phyloP scores from a whole-genome alignment of 2,113 vertebrate genomes.

The Syngnathus scovelli region DNA sequence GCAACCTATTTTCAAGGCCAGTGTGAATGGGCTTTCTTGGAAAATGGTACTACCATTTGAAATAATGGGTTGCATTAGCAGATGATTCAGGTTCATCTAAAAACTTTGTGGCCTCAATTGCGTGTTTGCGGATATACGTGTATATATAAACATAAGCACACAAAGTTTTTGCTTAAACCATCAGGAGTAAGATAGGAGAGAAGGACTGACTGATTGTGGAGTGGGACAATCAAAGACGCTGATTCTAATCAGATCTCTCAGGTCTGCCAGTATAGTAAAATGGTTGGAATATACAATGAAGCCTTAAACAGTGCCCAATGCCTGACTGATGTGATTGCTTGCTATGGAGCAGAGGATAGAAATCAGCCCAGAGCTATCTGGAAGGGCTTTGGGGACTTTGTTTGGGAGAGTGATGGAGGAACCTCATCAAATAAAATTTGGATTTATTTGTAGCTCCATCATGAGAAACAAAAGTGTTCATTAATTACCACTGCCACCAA shows the following conservation, averaged over 20 bases:
- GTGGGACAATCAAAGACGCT: constrained; percentile 69
- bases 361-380: constrained; percentile 42
- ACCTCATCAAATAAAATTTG: constrained; percentile 57
- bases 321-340: constrained; percentile 56
- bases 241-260: constrained; percentile 65
- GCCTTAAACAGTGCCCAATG: constrained; percentile 42
- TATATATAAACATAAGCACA: constrained; percentile 2
- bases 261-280: constrained; percentile 49
- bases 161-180: not conserved
- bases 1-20: constrained; percentile 45
- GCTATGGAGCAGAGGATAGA: constrained; percentile 36
- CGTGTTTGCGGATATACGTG: not conserved
- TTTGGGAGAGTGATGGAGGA: constrained; percentile 30
- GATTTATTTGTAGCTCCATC: constrained; percentile 50
- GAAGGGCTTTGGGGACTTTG: constrained; percentile 5
- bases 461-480: constrained; percentile 38
- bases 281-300: constrained; percentile 54
- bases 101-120: constrained; percentile 14
- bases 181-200: constrained; percentile 25
- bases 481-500: constrained; percentile 13
- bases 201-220: constrained; percentile 62
- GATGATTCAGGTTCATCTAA: constrained; percentile 29
- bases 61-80: constrained; percentile 38
- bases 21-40: constrained; percentile 38
- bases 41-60: constrained; percentile 31